Evolutionary conservation across 2,797 vertebrate genomes (phyloP).

Genomic region (Thunnus albacares): DNA sequence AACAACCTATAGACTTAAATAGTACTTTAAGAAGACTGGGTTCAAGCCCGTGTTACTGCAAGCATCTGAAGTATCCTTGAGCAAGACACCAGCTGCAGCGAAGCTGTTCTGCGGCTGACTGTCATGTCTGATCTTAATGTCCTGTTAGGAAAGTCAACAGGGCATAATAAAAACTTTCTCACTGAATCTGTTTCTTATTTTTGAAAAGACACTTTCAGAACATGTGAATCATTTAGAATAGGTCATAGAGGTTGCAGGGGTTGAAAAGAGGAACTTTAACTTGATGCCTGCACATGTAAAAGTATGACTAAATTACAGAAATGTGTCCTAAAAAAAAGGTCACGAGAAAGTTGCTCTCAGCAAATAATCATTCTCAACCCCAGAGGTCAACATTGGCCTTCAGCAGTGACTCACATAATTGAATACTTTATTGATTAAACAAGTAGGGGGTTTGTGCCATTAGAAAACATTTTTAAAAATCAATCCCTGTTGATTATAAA

Average conservation of each 20-base stretch:
- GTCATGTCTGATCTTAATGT: constrained; percentile 17
- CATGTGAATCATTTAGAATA: constrained; percentile 9
- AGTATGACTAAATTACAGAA: background rate
- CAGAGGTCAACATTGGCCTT: constrained; percentile 14
- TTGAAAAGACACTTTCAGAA: background rate
- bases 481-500: constrained; percentile 5
- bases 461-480: constrained; percentile 34
- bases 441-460: background rate
- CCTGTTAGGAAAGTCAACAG: constrained; percentile 19
- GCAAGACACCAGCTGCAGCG: constrained; percentile 14
- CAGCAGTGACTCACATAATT: constrained; percentile 5
- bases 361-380: background rate
- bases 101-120: constrained; percentile 26
- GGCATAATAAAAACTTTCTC: background rate
- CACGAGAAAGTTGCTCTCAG: background rate
- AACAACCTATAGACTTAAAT: background rate
- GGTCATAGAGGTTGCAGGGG: background rate
- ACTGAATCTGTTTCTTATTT: background rate
- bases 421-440: constrained; percentile 21
- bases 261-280: constrained; percentile 3
- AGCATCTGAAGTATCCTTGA: constrained; percentile 1
- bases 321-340: background rate
- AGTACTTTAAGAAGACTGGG: background rate
- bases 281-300: background rate
- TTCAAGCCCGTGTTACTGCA: constrained; percentile 1